phyloP scores from a whole-genome alignment of 1,140 invertebrate species.

The Zaprionus ghesquierei region DNA sequence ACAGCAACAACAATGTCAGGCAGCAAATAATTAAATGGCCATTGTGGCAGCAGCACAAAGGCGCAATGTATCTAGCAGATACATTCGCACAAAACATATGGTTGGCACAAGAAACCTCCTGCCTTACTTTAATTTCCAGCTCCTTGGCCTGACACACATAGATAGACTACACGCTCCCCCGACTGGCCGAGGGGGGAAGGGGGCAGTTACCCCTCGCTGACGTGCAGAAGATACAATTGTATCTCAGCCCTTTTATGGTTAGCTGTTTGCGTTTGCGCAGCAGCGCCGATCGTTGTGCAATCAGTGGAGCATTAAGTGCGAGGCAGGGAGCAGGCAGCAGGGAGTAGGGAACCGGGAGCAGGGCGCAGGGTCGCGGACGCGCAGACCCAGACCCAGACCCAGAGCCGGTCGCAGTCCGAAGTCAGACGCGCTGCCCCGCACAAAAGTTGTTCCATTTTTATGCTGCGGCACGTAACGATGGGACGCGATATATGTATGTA shows the following conservation, averaged over 20 bases:
- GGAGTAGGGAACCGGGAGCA: constrained; percentile 1
- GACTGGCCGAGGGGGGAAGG: neutral
- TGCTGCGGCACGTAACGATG: constrained; percentile 71
- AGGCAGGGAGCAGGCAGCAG: neutral
- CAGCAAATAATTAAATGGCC: constrained; percentile 70
- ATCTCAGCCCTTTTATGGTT: constrained; percentile 53
- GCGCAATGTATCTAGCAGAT: constrained; percentile 47
- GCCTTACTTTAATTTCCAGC: constrained; percentile 80
- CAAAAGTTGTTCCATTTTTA: constrained; percentile 72
- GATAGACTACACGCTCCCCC: constrained; percentile 43
- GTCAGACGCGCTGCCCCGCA: constrained; percentile 12
- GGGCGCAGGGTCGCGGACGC: neutral
- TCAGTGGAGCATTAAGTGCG: constrained; percentile 78
- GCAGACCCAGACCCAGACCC: neutral
- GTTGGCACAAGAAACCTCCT: constrained; percentile 74
- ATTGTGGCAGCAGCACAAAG: constrained; percentile 46
- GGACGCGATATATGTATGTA: constrained; percentile 28
- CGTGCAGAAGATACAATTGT: constrained; percentile 69
- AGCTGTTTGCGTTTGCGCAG: constrained; percentile 51
- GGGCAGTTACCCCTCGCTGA: neutral
- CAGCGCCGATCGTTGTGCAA: constrained; percentile 70
- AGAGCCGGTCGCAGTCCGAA: neutral
- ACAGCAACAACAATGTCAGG: constrained; percentile 5
- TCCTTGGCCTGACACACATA: constrained; percentile 76
- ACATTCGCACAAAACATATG: constrained; percentile 57